These are phyloP conservation scores for Knipowitschia caucasica DNA, from an alignment of 2,797 vertebrate genomes.

Conservation along the genomic window DNA sequence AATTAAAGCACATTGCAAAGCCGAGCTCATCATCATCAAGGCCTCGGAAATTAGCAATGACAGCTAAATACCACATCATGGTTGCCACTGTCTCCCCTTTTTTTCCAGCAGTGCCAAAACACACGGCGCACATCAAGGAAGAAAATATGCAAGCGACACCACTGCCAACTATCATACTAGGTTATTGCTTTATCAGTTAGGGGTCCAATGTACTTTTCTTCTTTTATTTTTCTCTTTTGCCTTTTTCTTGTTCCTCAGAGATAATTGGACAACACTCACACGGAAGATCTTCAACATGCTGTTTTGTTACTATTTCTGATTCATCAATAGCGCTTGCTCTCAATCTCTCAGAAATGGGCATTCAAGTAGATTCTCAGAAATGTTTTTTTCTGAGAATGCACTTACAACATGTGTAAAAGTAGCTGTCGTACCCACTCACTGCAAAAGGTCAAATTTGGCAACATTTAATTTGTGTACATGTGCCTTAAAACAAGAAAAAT, in stretches of 20 bases:
- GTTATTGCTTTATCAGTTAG: conserved; percentile 43
- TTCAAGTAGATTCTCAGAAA: too few relatives aligned
- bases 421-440: conserved; percentile 41
- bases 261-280: conserved; percentile 22
- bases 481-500: too few relatives aligned
- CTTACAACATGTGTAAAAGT: too few relatives aligned
- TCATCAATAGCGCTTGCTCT: conserved; percentile 12
- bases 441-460: too few relatives aligned
- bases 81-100: conserved; percentile 58
- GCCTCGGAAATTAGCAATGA: conserved; percentile 60
- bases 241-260: conserved; percentile 18
- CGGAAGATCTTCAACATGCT: conserved; percentile 12
- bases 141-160: conserved; percentile 38
- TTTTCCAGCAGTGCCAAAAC: conserved; percentile 42
- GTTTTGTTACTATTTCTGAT: conserved; percentile 14
- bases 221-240: conserved; percentile 44
- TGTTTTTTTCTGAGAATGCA: too few relatives aligned
- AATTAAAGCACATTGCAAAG: conserved; percentile 43
- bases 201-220: conserved; percentile 34
- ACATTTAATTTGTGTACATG: too few relatives aligned
- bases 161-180: conserved; percentile 46
- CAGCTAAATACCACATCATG: conserved; percentile 50
- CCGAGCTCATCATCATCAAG: conserved; percentile 49
- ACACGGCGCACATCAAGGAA: conserved; percentile 36
- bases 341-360: too few relatives aligned